A percentile compares a stretch with the other conserved stretches of the same genome.
Evolutionary conservation across 2,797 vertebrate genomes (phyloP).

Genomic region (Malacoraja senta): DNA sequence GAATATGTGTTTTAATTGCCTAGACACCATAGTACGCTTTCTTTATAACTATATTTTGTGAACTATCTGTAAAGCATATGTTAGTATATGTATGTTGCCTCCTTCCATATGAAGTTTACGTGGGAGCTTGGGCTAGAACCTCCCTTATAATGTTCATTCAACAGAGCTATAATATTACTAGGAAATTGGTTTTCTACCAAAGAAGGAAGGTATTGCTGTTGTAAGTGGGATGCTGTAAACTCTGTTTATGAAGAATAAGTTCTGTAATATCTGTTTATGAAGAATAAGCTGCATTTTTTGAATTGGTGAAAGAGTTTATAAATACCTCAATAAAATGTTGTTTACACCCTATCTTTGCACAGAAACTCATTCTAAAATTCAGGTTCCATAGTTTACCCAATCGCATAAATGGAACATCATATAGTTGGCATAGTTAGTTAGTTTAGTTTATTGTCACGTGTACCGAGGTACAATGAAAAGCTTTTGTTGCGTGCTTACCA

Average conservation of each 20-base stretch:
- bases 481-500: too few species aligned
- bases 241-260: background rate
- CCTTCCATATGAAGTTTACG: background rate
- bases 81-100: background rate
- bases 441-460: too few species aligned
- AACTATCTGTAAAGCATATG: background rate
- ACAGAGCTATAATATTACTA: too few species aligned
- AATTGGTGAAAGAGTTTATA: background rate
- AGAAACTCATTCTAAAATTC: background rate
- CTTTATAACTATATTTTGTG: slow-evolving; percentile 1
- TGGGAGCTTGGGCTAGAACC: background rate
- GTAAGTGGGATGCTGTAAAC: background rate
- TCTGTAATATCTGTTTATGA: background rate
- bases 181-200: background rate
- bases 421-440: too few species aligned
- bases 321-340: background rate
- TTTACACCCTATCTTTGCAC: background rate
- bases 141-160: background rate
- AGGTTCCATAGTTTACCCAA: too few species aligned
- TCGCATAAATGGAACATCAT: background rate
- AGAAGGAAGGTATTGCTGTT: background rate
- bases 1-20: slow-evolving; percentile 51
- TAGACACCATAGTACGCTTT: background rate
- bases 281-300: background rate
- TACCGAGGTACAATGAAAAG: too few species aligned